A percentile compares a stretch with the other conserved stretches of the same genome.
These are phyloP conservation scores for Plebejus melissa DNA, from an alignment of 2,888 invertebrate genomes.

Conservation along the genomic window DNA sequence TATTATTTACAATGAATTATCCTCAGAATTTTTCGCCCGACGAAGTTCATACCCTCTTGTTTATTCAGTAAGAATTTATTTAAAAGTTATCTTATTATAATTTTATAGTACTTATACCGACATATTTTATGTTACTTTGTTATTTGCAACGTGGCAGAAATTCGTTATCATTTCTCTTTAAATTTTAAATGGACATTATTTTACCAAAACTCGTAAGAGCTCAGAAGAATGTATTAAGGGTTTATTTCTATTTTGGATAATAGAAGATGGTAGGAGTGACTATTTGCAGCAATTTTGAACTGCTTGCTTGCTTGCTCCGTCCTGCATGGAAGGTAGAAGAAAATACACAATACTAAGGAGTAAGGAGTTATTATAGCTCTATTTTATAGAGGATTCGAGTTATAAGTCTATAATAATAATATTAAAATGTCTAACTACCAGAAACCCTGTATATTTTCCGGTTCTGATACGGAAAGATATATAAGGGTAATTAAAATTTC, in stretches of 20 bases:
- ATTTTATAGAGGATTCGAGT: no score
- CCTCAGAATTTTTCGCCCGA: constrained; percentile 59
- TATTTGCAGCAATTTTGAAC: neutral
- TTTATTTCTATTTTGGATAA: neutral
- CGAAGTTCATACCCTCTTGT: constrained; percentile 59
- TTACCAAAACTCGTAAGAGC: neutral
- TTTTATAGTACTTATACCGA: neutral
- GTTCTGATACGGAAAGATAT: neutral
- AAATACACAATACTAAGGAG: no score
- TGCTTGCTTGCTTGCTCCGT: no score
- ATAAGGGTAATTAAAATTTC: neutral
- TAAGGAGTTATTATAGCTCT: no score
- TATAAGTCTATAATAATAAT: no score
- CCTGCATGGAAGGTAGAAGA: no score
- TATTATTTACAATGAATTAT: constrained; percentile 71
- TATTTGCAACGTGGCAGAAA: neutral
- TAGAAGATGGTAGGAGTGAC: neutral
- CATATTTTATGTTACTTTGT: constrained; percentile 15
- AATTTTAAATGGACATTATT: neutral
- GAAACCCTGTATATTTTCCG: no score
- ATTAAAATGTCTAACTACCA: no score
- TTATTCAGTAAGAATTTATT: constrained; percentile 53
- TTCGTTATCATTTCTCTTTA: neutral
- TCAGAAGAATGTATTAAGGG: neutral
- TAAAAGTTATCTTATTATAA: constrained; percentile 18